Base-by-base conservation (phyloP, 35 echinoderm and acorn worm species). In the Anneissia japonica region DNA sequence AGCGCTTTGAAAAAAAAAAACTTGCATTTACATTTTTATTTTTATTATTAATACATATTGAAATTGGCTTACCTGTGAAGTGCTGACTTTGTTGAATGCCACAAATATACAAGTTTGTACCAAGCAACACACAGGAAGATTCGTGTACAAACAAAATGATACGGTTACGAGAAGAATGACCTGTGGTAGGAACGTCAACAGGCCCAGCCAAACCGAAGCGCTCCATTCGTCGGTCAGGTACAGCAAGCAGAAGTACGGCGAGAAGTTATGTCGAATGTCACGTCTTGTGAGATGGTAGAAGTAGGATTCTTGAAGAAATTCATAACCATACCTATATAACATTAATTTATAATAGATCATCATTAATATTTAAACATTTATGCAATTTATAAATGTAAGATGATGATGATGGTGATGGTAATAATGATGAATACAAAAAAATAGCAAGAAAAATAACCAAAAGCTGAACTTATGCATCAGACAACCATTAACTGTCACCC, bases 21-120 rank as follows among this genome's bases (percentile, higher is more conserved):
- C 75, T 12, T 13, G 14, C 75, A 12, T 13, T 16, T 77, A 31
- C 12, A 16, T 77, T 23, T 31, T 19, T 23, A 77, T 77, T 14
- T 16, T 14, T 77, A 19, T 77, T 14, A 33, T 32, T 19, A 77
- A 11, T 19, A 17, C 75, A 17, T 11, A 81, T 3, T 35, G 26
- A 35, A 17, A 81, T 37, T 37, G 26, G 46, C 85, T 76, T 46
- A 99, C 96, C 96, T 99, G 96, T 10, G 92, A 99, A 0, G 96
- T 99, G 39, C 96, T 94, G 17, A 99, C 96, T 94, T 99, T 99
- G 76, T 99, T 99, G 85, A 99, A 99, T 4, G 92, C 74, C 30
- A 99, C 96, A 92, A 99, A 99, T 6, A 99, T 10, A 75, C 94
- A 91, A 0, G 96, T 99, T 35, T 99, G 92, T 3, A 91, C 78